Evolutionary conservation across 2,797 vertebrate genomes (phyloP), one percentile per base, ranked within the genome.

Genomic region (Siniperca obscura): DNA sequence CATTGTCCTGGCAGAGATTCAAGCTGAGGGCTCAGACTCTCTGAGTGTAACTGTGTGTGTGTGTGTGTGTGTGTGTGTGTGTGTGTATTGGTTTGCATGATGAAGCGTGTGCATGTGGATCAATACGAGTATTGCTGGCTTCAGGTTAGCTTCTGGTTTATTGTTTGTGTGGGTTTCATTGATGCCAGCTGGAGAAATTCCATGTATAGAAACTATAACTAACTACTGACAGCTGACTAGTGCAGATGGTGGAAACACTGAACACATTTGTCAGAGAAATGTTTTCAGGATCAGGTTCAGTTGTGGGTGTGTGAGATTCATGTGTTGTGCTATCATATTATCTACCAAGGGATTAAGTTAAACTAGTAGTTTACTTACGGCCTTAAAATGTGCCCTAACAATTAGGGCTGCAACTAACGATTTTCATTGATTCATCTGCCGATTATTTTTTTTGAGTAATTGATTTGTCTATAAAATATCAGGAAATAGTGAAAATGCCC

Each of bases 1-100:
- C 92, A 92, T 70, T 74, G 84, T 62, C 83, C 52, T 93, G 93
- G 90, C 90, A 90, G 57, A 75, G 79, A 72, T 70, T 89, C 92
- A 92, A 75, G 42, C 59, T 66, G 40, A 83, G 61, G 55, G 57
- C 68, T 84, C 42, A 30, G 71, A 46, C 77, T 72, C 11, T 72
- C 30, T 70, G 27, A 34, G 50, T 48, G 40, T 50, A 21, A 14
- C 19, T 46, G 40, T 71, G 59, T 40, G 55, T 11, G 52, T 40
- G 66, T 68, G 62, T 34, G 70, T 36, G 44, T 61, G 61, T 52
- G 36, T 62, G n/a, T 68, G 62, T 34, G 70, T 36, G 44, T 61
- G 61, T 52, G 36, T 62, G n/a, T 61, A 7, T 56, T 3, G 16
- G 62, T 72, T 65, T 60, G 42, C 42, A 46, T 42, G 42, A 19